phyloP scores from a whole-genome alignment of 2,113 vertebrate genomes.

The Myrmecobius fasciatus region DNA sequence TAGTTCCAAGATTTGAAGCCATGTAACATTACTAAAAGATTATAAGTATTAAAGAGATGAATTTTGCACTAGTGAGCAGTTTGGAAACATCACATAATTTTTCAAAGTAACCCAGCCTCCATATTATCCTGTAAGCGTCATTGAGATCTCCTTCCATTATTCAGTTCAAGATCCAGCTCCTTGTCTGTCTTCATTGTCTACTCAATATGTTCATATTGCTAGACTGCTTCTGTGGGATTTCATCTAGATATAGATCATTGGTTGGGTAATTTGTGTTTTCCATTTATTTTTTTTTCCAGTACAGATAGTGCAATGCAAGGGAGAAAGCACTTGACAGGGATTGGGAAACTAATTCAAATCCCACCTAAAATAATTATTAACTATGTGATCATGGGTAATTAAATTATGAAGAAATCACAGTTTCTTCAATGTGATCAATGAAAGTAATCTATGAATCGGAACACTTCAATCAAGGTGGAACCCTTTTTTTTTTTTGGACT shows the following conservation, averaged over 20 bases:
- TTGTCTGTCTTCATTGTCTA: not conserved
- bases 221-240: not conserved
- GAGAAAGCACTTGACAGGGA: not conserved
- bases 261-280: not conserved
- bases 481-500: not conserved
- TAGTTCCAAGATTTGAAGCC: not conserved
- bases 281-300: not conserved
- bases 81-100: not conserved
- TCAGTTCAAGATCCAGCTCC: not conserved
- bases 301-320: not conserved
- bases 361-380: not conserved
- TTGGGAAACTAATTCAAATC: not conserved
- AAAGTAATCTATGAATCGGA: not conserved
- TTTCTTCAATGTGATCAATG: not conserved
- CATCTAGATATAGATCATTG: not conserved
- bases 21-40: not conserved
- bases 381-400: not conserved
- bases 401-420: not conserved
- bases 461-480: not conserved
- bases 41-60: not conserved
- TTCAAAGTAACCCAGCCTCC: not conserved
- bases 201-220: not conserved
- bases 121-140: not conserved
- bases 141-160: not conserved
- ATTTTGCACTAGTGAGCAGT: not conserved